phyloP scores from a whole-genome alignment of 1,140 invertebrate genomes.

The Procambarus clarkii region DNA sequence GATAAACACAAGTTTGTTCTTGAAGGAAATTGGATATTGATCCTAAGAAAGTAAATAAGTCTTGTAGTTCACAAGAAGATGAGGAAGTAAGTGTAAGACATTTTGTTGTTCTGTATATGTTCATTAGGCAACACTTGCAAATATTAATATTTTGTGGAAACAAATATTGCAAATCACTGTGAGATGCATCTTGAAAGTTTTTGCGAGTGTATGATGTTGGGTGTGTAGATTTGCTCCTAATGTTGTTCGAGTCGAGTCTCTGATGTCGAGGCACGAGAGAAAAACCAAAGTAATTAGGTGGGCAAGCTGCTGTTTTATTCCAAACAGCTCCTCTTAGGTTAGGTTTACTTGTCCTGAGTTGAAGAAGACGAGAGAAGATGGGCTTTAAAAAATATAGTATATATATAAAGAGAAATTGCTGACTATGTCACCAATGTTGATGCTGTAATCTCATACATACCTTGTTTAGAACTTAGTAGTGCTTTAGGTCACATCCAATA shows the following conservation, averaged over 20 bases:
- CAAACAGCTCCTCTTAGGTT: slow-evolving; percentile 17
- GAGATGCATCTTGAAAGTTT: slow-evolving; percentile 16
- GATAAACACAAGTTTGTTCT: slow-evolving; percentile 28
- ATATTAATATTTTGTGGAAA: not conserved
- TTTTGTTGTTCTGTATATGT: slow-evolving; percentile 28
- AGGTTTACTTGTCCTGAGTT: no score
- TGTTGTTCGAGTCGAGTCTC: no score
- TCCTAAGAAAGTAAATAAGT: slow-evolving; percentile 19
- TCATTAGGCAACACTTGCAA: slow-evolving; percentile 28
- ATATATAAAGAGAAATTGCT: slow-evolving; percentile 14
- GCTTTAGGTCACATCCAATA: slow-evolving; percentile 49
- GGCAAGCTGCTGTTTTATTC: slow-evolving; percentile 26
- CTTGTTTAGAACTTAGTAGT: slow-evolving; percentile 66
- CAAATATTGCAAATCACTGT: slow-evolving; percentile 2
- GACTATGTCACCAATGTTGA: slow-evolving; percentile 43
- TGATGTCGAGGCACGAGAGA: no score
- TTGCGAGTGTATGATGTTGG: no score
- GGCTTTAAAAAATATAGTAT: slow-evolving; percentile 15
- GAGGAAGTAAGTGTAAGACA: slow-evolving; percentile 9
- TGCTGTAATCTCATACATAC: slow-evolving; percentile 69
- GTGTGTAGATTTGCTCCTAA: no score
- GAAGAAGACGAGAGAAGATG: slow-evolving; percentile 8
- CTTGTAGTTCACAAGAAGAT: not conserved
- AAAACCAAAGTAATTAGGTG: slow-evolving; percentile 3
- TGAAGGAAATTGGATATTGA: slow-evolving; percentile 9